Base-by-base conservation (phyloP, 1,140 invertebrate genomes). In the Sogatella furcifera region DNA sequence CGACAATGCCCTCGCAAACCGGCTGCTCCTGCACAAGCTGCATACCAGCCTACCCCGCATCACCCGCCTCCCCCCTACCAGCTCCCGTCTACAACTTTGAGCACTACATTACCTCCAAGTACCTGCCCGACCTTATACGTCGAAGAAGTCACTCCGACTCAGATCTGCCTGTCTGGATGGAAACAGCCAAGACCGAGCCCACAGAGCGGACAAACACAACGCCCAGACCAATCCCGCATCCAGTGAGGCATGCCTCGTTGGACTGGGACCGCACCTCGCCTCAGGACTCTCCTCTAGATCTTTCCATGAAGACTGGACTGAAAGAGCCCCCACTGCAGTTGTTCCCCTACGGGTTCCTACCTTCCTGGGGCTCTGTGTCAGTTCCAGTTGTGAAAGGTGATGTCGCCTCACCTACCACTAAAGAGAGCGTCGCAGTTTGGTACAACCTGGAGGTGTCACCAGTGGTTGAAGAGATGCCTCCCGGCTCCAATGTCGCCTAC, bases 251-350 rank as follows among this genome's bases (percentile, higher is more conserved):
- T 0, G 71, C 71, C 14, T 76, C 74, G 21, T 58, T 76, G 24
- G 74, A 77, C 57, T 74, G 72, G 3, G 74, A 75, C 22, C 68
- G 68, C 64, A 74, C 64, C 54, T 70, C 78, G 34, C 79, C 84
- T 0, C 90, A 94, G 71, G 91, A 95, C 57, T 88, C 81, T 13
- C 92, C 92, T 0, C 72, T 95, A 21, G 92, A 95, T 72, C 74
- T 95, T 4, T 92, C 89, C 1, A 79, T 92, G 71, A 88, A 86
- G 66, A 17, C 65, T 65, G 5, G 72, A 67, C 15, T 73, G 72
- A n/a, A 28, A 62, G 57, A 59, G 44, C 62, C 54, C 8, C 69
- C 73, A 0, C 66, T 80, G 0, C 79, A 80, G 31, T 62, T 79
- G 6, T 66, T 81, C n/a, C 79, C 76, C 1, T 71, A 73, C 22